These are phyloP conservation scores for Tribolium madens DNA, from an alignment of 1,140 invertebrate species.

Conservation along the genomic window DNA sequence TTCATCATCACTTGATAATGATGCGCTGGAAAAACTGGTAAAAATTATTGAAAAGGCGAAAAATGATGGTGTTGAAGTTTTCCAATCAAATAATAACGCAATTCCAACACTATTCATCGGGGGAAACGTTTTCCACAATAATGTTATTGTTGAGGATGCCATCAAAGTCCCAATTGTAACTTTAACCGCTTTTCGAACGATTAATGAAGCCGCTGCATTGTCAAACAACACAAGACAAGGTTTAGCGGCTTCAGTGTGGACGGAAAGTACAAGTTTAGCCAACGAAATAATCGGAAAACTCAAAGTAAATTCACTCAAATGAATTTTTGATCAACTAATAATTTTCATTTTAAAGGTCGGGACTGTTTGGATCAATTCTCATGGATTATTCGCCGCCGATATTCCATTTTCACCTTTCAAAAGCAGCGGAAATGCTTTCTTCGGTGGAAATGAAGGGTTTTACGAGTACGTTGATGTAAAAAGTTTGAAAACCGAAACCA, in stretches of 20 bases:
- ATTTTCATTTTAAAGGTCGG: slow-evolving; percentile 62
- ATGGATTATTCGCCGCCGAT: slow-evolving; percentile 69
- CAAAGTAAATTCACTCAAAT: slow-evolving; percentile 52
- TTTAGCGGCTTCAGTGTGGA: slow-evolving; percentile 70
- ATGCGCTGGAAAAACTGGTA: slow-evolving; percentile 47
- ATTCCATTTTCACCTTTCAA: slow-evolving; percentile 68
- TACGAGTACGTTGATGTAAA: slow-evolving; percentile 41
- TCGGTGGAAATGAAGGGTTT: slow-evolving; percentile 64
- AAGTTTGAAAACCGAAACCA: slow-evolving; percentile 53
- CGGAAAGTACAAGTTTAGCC: slow-evolving; percentile 70
- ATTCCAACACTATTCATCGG: slow-evolving; percentile 56
- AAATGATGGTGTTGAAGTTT: slow-evolving; percentile 55
- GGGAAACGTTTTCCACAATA: slow-evolving; percentile 54
- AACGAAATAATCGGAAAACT: slow-evolving; percentile 70
- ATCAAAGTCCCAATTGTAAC: slow-evolving; percentile 65
- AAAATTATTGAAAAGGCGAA: slow-evolving; percentile 48
- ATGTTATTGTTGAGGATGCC: slow-evolving; percentile 61
- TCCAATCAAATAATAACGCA: slow-evolving; percentile 27
- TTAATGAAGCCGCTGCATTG: slow-evolving; percentile 71
- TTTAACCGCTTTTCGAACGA: slow-evolving; percentile 71
- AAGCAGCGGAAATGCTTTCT: slow-evolving; percentile 67
- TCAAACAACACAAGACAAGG: slow-evolving; percentile 71
- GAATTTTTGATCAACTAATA: neutral
- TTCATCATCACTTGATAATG: slow-evolving; percentile 40
- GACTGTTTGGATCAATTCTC: slow-evolving; percentile 72